Percentiles rank a stretch among this genome's conserved stretches.
Conservation (phyloP, 2,113 vertebrate species). For the Todiramphus chloris region DNA sequence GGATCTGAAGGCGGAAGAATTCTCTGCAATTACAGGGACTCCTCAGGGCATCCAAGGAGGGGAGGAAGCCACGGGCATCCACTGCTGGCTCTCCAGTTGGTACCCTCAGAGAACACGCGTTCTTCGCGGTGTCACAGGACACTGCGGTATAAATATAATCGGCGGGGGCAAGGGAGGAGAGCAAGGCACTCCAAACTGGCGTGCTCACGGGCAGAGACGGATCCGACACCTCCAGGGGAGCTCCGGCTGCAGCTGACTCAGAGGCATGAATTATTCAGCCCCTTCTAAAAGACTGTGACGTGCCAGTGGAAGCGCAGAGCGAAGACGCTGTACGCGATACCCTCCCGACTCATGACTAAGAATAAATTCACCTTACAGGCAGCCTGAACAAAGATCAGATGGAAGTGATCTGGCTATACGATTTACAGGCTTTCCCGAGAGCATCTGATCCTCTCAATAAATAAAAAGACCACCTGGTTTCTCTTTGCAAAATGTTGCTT, state of each 20-base stretch:
- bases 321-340: background rate
- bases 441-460: background rate
- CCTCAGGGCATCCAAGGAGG: rapidly evolving
- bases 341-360: background rate
- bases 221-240: background rate
- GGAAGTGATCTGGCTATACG: background rate
- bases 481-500: background rate
- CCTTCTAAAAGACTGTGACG: background rate
- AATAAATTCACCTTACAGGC: background rate
- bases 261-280: background rate
- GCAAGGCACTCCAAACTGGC: background rate
- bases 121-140: background rate
- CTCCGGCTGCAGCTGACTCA: background rate
- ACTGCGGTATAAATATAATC: background rate
- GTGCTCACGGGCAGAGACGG: background rate
- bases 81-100: background rate
- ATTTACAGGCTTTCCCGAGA: background rate
- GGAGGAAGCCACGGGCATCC: background rate
- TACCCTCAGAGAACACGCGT: background rate
- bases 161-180: background rate
- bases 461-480: background rate
- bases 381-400: background rate
- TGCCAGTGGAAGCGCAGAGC: background rate
- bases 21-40: background rate
- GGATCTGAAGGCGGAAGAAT: background rate